Base-by-base conservation (phyloP, 2,888 invertebrate genomes). In the Protonemura montana region DNA sequence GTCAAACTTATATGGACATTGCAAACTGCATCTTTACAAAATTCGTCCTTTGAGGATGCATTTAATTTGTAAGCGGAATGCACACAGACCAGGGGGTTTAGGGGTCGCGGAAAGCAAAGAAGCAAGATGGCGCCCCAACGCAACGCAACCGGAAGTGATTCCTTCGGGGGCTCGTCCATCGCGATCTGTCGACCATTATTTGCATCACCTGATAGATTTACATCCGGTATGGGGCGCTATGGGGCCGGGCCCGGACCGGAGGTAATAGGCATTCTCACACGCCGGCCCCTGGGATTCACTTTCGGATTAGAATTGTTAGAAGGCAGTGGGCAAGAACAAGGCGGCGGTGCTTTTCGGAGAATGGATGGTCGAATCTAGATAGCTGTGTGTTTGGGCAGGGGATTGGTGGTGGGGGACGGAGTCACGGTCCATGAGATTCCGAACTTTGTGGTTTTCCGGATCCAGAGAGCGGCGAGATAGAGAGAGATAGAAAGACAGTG, bases 161-260 rank as follows among this genome's bases (percentile, higher is more conserved):
- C 76, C 76, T 76, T 76, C 27, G 78, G 27, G 26, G 26, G 78
- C n/a, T n/a, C 27, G 78, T 28, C 1, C 78, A 78, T 59, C 59
- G 59, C 21, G 59, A 21, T 21, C 59, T 59, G 59, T 59, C 59
- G 6, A 7, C 78, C 26, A 78, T 78, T 78, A 78, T 78, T 78
- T 28, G 78, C 59, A 59, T 78, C 78, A 10, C 28, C 26, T 78
- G 78, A 78, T 78, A 26, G 78, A 78, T 78, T 78, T 78, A 78
- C 27, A 25, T 26, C 28, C 78, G 78, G 78, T 28, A 27, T 7
- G 78, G 78, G 83, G 87, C 85, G 83, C 83, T 82, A 83, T n/a
- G 83, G 77, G 41, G 78, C 78, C 85, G 5, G 21, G 59, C 6
- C 2, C 6, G 59, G 59, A 10, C 5, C 5, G 35, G 35, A 0